Conservation (phyloP, 2,113 vertebrate genomes). For the Lasiurus borealis region DNA sequence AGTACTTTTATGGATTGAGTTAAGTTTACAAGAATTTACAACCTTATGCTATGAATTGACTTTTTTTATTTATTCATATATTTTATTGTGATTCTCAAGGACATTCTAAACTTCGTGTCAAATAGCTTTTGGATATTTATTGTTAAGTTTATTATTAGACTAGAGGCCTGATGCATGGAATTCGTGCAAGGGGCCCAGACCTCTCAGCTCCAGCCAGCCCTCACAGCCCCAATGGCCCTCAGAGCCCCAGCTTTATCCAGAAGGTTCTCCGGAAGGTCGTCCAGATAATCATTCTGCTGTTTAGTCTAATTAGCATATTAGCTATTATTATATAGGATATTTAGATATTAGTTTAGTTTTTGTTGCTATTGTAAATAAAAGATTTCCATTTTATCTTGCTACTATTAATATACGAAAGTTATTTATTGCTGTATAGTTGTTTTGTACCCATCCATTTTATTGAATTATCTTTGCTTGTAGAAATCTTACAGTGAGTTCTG, state of each 20-base stretch:
- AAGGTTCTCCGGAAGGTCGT: too few relatives aligned
- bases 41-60: background rate
- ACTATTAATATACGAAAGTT: background rate
- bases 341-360: background rate
- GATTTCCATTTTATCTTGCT: background rate
- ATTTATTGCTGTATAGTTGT: background rate
- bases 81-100: background rate
- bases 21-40: slow-evolving; percentile 26
- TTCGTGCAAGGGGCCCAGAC: too few relatives aligned
- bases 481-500: background rate
- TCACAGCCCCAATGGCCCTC: too few relatives aligned
- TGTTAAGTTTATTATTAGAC: background rate
- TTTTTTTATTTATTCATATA: background rate
- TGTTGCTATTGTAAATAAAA: background rate
- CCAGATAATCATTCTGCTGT: too few relatives aligned
- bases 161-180: too few relatives aligned
- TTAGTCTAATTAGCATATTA: too few relatives aligned
- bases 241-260: too few relatives aligned
- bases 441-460: background rate
- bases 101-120: background rate
- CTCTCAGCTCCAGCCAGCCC: too few relatives aligned
- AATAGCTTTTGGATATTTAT: background rate
- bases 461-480: slow-evolving; percentile 5
- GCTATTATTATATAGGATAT: too few relatives aligned
- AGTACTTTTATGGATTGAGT: background rate